Percentiles rank a stretch among this genome's conserved stretches.
Conservation (phyloP, 1,140 invertebrate species). For the Nephila pilipes region DNA sequence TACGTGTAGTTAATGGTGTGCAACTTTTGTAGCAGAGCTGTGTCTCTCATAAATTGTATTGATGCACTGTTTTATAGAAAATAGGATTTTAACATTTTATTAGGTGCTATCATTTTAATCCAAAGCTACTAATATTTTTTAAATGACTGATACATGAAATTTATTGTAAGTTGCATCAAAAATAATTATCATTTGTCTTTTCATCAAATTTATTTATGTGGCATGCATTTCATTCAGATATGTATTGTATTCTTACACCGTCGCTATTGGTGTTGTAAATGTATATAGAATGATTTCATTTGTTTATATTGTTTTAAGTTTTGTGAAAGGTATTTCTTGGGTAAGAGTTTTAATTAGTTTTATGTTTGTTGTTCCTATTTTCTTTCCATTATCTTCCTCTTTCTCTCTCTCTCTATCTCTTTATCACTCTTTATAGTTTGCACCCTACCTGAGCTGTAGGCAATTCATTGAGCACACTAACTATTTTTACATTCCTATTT, state of each 20-base stretch:
- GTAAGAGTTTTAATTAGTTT: not conserved
- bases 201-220: not conserved
- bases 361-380: not conserved
- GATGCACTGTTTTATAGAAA: conserved; percentile 12
- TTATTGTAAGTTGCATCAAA: not conserved
- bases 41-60: not conserved
- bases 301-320: not conserved
- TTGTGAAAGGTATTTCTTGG: not conserved
- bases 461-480: conserved; percentile 69
- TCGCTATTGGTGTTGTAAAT: not conserved
- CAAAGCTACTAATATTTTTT: not conserved
- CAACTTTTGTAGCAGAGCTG: not conserved
- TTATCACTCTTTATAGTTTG: conserved; percentile 13
- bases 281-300: not conserved
- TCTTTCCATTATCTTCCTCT: not conserved
- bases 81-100: conserved; percentile 39
- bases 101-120: conserved; percentile 31
- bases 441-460: conserved; percentile 50
- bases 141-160: not conserved
- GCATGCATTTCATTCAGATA: not conserved
- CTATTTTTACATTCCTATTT: conserved; percentile 74
- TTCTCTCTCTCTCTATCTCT: not conserved
- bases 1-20: conserved; percentile 59
- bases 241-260: not conserved
- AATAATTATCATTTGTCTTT: not conserved